These are phyloP conservation scores for Gadopsis marmoratus DNA, from an alignment of 2,797 vertebrate species.

Conservation along the genomic window DNA sequence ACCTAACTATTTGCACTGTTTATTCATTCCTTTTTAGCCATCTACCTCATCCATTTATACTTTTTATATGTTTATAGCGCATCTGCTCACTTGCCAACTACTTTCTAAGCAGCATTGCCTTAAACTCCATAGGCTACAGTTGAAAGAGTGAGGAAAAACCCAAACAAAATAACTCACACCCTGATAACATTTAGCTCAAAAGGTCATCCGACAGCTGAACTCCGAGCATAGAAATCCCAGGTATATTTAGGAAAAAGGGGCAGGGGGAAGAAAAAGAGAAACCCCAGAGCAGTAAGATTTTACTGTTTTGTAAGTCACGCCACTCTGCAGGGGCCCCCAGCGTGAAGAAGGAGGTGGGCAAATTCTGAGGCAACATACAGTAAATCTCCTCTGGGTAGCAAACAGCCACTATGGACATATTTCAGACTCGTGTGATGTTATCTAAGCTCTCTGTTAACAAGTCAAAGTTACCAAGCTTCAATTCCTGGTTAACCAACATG, in stretches of 20 bases:
- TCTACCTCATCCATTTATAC: neutral
- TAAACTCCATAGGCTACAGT: neutral
- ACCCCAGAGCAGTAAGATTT: conserved; percentile 40
- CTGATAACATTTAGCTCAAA: conserved; percentile 46
- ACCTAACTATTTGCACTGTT: neutral
- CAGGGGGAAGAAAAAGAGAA: conserved; percentile 25
- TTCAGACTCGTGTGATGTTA: neutral
- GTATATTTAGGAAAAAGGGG: conserved; percentile 55
- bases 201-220: conserved; percentile 50
- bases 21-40: neutral
- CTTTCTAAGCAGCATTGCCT: neutral
- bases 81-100: neutral
- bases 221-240: conserved; percentile 37
- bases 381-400: conserved; percentile 37
- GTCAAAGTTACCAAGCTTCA: neutral
- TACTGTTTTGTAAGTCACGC: conserved; percentile 30
- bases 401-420: conserved; percentile 3
- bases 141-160: conserved; percentile 19
- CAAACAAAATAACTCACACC: conserved; percentile 68
- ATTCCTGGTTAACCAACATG: neutral
- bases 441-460: neutral
- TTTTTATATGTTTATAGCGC: neutral
- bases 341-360: neutral
- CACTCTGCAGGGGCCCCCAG: conserved; percentile 1
- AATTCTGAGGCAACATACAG: conserved; percentile 18